phyloP scores from a whole-genome alignment of 1,140 invertebrate species.

The Zeugodacus cucurbitae region DNA sequence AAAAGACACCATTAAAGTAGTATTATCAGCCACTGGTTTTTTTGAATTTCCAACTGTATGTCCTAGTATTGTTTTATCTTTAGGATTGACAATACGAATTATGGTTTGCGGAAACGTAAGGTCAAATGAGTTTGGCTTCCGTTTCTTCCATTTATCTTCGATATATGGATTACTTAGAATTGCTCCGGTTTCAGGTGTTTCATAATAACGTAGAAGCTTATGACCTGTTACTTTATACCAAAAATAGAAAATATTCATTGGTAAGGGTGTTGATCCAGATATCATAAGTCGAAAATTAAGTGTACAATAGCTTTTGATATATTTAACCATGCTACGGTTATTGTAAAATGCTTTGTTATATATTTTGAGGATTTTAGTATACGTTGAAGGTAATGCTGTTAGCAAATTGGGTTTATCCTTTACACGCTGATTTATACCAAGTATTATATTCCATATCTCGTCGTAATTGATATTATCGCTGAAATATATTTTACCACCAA shows the following conservation, averaged over 20 bases:
- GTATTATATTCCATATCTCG: background rate
- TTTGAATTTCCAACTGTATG: background rate
- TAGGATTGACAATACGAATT: background rate
- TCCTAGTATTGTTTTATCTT: background rate
- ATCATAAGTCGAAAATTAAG: background rate
- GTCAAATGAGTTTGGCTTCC: background rate
- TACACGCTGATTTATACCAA: background rate
- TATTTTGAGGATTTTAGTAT: background rate
- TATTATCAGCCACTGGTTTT: background rate
- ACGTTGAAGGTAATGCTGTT: background rate
- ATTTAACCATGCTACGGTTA: background rate
- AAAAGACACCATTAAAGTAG: background rate
- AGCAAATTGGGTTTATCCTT: background rate
- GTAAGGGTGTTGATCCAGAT: background rate
- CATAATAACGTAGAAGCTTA: background rate
- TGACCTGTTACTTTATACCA: background rate
- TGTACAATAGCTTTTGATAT: background rate
- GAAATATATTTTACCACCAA: background rate
- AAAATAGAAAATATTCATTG: background rate
- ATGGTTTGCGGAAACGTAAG: background rate
- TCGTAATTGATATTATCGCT: background rate
- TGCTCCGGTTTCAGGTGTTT: conserved; percentile 11
- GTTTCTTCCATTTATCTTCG: background rate
- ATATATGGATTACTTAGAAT: conserved; percentile 1
- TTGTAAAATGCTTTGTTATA: background rate